Evolutionary conservation across 2,888 invertebrate genomes (phyloP).

Genomic region (Lamellibrachia satsuma): DNA sequence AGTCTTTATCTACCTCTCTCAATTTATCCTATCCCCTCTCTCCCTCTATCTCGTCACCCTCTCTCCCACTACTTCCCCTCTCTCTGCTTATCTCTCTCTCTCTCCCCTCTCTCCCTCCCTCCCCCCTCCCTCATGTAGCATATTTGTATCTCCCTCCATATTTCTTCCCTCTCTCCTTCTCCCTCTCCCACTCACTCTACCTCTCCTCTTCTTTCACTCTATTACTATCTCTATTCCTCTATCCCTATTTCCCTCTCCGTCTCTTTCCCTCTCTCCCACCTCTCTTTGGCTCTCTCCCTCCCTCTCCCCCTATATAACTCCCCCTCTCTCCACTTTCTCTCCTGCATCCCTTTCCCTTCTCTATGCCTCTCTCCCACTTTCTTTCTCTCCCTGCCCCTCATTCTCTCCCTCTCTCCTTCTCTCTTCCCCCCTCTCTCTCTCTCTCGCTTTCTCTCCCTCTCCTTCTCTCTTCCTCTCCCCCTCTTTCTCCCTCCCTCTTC

Average conservation of each 20-base stretch:
- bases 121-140: neutral
- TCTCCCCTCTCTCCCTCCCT: neutral
- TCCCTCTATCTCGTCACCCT: neutral
- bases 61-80: neutral
- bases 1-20: no score
- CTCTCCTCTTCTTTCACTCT: neutral
- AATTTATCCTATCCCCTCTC: neutral
- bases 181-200: no score
- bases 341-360: neutral
- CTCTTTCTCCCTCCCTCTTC: neutral
- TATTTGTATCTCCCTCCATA: neutral
- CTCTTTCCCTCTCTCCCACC: neutral
- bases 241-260: no score
- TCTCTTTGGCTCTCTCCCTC: neutral
- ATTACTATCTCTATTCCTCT: neutral
- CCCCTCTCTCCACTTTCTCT: neutral
- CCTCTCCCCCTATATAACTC: no score
- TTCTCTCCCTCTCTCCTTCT: neutral
- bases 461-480: neutral
- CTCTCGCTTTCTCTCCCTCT: neutral
- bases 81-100: no score
- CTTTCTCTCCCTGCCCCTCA: no score
- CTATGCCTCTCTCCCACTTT: neutral
- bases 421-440: neutral
- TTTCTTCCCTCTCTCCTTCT: neutral